A percentile compares a stretch with the other conserved stretches of the same genome.
These are phyloP conservation scores for Rhynchotus rufescens DNA, from an alignment of 2,797 vertebrate species.

Conservation along the genomic window DNA sequence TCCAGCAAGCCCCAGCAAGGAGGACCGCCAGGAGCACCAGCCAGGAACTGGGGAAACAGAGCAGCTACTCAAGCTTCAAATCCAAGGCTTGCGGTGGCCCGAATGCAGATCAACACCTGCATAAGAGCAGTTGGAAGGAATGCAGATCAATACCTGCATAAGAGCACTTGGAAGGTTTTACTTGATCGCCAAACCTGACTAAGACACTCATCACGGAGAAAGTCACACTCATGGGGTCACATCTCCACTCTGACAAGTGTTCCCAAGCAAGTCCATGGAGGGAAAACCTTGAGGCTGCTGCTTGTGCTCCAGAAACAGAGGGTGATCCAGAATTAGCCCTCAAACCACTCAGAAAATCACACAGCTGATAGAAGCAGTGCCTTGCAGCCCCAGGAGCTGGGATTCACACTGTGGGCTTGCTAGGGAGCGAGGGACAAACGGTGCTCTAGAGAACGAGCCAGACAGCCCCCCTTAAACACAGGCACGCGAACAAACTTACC, in stretches of 20 bases:
- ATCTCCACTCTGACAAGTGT: neutral
- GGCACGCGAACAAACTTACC: constrained; percentile 38
- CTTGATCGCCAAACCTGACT: neutral
- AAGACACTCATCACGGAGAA: neutral
- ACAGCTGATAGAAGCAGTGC: neutral
- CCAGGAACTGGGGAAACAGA: neutral
- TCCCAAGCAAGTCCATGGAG: neutral
- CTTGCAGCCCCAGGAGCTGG: neutral
- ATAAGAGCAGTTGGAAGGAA: neutral
- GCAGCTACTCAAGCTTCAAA: neutral
- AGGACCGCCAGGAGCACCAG: neutral
- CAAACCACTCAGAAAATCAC: neutral
- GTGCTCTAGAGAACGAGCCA: neutral
- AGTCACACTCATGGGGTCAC: fast-evolving
- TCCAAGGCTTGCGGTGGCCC: neutral
- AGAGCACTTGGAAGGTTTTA: neutral
- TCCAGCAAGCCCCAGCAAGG: neutral
- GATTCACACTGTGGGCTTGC: neutral
- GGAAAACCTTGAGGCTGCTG: neutral
- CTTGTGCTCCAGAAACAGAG: neutral
- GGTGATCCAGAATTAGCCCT: neutral
- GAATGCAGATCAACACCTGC: neutral
- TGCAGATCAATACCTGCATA: fast-evolving
- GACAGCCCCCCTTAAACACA: neutral
- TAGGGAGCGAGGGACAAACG: neutral